Base-by-base conservation (phyloP, 2,113 vertebrate genomes). In the Herpetotheres cachinnans region DNA sequence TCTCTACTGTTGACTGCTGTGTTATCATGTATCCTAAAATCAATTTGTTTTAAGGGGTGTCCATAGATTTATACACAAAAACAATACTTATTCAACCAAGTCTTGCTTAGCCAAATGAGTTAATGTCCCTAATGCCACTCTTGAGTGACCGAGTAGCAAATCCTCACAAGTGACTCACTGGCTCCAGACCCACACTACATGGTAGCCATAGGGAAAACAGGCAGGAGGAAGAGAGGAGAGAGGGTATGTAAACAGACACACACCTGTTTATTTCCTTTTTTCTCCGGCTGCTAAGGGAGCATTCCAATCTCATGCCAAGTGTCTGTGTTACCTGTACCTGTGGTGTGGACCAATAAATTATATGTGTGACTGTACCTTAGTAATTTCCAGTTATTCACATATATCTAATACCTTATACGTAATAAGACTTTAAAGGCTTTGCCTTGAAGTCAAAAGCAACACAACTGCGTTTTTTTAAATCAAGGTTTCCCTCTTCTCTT, bases 301-400 rank as follows among this genome's bases (percentile, higher is more conserved):
- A 42, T 72, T 83, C 67, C 27, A 59, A 13, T 46, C 12, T 76
- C 81, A 26, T 58, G 22, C 3, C 13, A 55, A 54, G 9, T 42
- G 14, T n/a, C 36, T 70, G 7, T 40, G 7, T 84, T 50, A 74
- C 46, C 4, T 56, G 17, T 38, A 69, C 25, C 16, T 77, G 6
- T 77, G 25, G 4, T 71, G 16, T 56, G 11, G 79, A 65, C 9
- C 19, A 86, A 29, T 71, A 74, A 80, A 50, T 26, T 34, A n/a
- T 0, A 0, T 44, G 10, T 56, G 8, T 88, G 13, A 58, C 29
- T 46, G n/a, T 42, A 86, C 34, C 7, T 13, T 17, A 61, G 8
- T 42, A 55, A 63, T 38, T 87, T 77, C 32, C 25, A 56, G 29
- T 27, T 56, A 54, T 22, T 55, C 32, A 36, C 3, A 12, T 21